Evolutionary conservation across 2,888 invertebrate species (phyloP).

Genomic region (Uloborus plumipes): DNA sequence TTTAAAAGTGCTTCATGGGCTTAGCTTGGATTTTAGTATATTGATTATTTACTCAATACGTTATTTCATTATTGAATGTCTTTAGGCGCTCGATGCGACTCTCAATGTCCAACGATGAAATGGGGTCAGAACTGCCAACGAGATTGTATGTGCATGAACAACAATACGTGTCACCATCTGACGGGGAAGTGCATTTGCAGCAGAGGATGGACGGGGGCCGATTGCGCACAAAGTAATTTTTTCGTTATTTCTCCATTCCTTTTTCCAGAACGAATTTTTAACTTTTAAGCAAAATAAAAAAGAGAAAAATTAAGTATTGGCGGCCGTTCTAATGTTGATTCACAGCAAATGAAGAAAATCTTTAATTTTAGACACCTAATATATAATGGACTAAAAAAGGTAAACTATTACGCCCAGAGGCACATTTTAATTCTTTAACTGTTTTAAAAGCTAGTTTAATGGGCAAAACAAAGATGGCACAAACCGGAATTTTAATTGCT

Average conservation of each 20-base stretch:
- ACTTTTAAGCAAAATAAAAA: background rate
- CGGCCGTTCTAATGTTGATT: too few relatives aligned
- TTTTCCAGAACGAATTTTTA: background rate
- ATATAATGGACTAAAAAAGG: too few relatives aligned
- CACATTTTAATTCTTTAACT: too few relatives aligned
- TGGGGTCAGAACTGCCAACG: conserved; percentile 54
- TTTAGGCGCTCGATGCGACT: conserved; percentile 41
- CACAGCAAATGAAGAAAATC: too few relatives aligned
- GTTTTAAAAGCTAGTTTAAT: too few relatives aligned
- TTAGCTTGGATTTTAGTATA: background rate
- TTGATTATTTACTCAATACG: background rate
- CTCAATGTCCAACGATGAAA: conserved; percentile 26
- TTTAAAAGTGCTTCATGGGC: too few relatives aligned
- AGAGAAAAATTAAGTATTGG: background rate
- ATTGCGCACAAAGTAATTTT: conserved; percentile 47
- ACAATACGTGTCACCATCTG: conserved; percentile 43
- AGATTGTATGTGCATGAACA: conserved; percentile 35
- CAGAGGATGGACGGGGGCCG: conserved; percentile 44
- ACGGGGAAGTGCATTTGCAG: conserved; percentile 49
- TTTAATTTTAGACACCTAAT: too few relatives aligned
- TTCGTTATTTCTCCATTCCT: too few relatives aligned
- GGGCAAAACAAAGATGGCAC: too few relatives aligned
- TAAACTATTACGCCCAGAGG: too few relatives aligned
- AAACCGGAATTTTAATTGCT: too few relatives aligned
- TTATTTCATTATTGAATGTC: background rate